Evolutionary conservation across 2,888 invertebrate species (phyloP).

Genomic region (Polydesmus complanatus): DNA sequence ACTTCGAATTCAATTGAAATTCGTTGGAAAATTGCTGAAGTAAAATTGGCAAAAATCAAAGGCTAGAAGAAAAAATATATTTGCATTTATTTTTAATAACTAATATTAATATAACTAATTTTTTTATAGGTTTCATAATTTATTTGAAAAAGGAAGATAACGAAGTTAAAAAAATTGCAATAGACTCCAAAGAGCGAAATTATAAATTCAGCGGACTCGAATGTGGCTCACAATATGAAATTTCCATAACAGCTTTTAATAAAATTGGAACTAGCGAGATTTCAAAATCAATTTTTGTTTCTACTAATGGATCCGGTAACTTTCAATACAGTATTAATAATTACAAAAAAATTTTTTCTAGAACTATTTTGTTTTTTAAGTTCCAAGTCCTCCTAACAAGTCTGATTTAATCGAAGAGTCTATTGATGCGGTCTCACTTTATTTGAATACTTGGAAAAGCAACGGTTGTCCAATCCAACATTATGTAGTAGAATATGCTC

Average conservation of each 20-base stretch:
- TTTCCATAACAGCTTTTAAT: conserved; percentile 14
- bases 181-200: background rate
- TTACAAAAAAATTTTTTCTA: background rate
- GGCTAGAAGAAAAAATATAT: too few relatives aligned
- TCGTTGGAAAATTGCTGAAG: conserved; percentile 2
- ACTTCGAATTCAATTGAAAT: background rate
- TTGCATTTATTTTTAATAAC: background rate
- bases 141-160: background rate
- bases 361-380: conserved; percentile 5
- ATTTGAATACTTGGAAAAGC: conserved; percentile 16
- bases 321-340: background rate
- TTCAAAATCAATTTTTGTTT: conserved; percentile 4
- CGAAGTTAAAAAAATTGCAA: conserved; percentile 4
- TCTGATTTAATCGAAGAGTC: conserved; percentile 16
- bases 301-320: conserved; percentile 17
- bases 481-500: conserved; percentile 16
- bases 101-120: background rate
- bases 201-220: conserved; percentile 13
- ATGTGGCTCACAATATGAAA: conserved; percentile 16
- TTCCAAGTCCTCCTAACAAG: conserved; percentile 12
- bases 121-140: conserved; percentile 5
- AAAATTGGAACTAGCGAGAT: conserved; percentile 13
- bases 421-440: conserved; percentile 14
- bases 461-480: conserved; percentile 16
- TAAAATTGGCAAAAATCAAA: conserved; percentile 1